Evolutionary conservation across 2,113 vertebrate species (phyloP), one percentile per base, ranked within the genome.

Genomic region (Oncorhynchus gorbuscha): DNA sequence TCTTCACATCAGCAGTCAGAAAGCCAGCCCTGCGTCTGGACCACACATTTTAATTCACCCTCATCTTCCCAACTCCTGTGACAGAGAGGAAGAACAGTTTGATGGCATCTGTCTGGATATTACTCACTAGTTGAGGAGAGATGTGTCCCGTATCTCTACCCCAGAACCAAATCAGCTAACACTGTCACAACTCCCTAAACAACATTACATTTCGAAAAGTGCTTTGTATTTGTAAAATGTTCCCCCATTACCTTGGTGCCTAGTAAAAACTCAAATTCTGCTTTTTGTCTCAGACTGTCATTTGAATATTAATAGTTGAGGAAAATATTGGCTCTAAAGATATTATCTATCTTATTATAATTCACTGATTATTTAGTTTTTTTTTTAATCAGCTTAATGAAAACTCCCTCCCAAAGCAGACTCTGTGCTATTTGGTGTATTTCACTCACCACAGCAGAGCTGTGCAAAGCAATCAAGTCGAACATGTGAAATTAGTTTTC

Each of bases 401-500:
- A n/a, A 58, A 51, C 35, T 22, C 35, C 9, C 69, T n/a, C 39
- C 69, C 18, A 14, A n/a, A 13, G 48, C 51, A 71, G 22, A 3
- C 69, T 18, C 35, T 3, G 35, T 55, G 51, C 3, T 55, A 4
- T 48, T 45, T 24, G 2, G 69, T 13, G 20, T n/a, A 4, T 45
- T 70, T 22, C 69, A 16, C 39, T 24, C 18, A 30, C 9, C 20
- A 26, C 51, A n/a, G 28, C 8, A 35, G 55, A 18, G 32, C 30
- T 35, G 67, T 5, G 67, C 67, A 32, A 69, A 69, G 28, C 18
- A 32, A 69, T 69, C 67, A 69, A 18, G 26, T 30, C 2, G 55
- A 72, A 73, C 65, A 74, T 28, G 28, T 39, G 79, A 79, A 81
- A 76, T 69, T 20, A 39, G 20, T 51, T 39, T 20, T 69, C 67